Conservation (phyloP, 2,888 invertebrate genomes). For the Cephus runcator region DNA sequence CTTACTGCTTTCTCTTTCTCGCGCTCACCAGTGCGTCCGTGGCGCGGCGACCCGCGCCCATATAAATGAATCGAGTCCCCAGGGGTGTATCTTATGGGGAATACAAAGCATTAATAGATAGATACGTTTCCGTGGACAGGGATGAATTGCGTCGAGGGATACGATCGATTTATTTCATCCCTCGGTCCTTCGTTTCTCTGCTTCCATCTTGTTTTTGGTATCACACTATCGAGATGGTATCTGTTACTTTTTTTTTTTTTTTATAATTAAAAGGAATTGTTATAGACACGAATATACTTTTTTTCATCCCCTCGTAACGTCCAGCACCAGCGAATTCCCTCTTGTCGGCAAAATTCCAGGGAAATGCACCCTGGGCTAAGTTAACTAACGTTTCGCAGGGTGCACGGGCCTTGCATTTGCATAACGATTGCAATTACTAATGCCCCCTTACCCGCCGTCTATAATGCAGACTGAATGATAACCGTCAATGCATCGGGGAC, state of each 20-base stretch:
- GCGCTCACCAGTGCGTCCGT: neutral
- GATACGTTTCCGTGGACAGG: slow-evolving; percentile 56
- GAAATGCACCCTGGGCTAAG: neutral
- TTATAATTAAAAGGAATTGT: neutral
- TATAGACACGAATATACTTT: neutral
- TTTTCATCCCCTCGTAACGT: neutral
- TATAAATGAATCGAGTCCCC: slow-evolving; percentile 62
- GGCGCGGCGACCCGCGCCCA: slow-evolving; percentile 27
- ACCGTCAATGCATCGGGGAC: slow-evolving; percentile 43
- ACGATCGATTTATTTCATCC: slow-evolving; percentile 56
- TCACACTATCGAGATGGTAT: neutral
- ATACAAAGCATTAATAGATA: slow-evolving; percentile 63
- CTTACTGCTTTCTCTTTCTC: neutral
- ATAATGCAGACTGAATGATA: slow-evolving; percentile 44
- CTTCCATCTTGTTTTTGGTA: neutral
- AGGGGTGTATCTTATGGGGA: slow-evolving; percentile 56
- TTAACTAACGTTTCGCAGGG: neutral
- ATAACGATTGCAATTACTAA: slow-evolving; percentile 48
- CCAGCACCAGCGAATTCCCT: neutral
- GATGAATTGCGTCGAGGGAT: slow-evolving; percentile 53
- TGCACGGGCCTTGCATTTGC: slow-evolving; percentile 35
- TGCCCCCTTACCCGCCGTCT: slow-evolving; percentile 39
- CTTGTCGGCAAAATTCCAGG: neutral
- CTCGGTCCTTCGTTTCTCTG: neutral
- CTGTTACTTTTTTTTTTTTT: neutral